Evolutionary conservation across 2,113 vertebrate genomes (phyloP).

Genomic region (Pterocles burchelli): DNA sequence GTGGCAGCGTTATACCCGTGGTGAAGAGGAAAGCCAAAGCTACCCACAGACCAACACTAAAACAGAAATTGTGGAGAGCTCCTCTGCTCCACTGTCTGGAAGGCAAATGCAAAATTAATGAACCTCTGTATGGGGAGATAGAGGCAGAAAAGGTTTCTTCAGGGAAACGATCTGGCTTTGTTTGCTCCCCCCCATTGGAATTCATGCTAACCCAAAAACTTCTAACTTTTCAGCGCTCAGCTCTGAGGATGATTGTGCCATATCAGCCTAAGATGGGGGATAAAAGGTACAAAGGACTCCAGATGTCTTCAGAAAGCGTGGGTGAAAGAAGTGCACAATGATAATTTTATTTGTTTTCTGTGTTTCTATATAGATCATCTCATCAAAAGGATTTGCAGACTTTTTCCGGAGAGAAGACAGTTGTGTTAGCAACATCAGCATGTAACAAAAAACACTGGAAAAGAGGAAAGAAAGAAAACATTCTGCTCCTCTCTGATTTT

Average conservation of each 20-base stretch:
- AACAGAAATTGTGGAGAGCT: background rate
- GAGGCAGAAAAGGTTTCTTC: background rate
- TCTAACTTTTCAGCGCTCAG: background rate
- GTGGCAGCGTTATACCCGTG: background rate
- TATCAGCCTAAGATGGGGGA: background rate
- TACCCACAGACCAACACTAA: background rate
- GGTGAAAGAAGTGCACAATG: background rate
- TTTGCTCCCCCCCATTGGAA: background rate
- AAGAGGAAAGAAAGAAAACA: background rate
- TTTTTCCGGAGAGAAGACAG: background rate
- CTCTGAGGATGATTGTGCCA: background rate
- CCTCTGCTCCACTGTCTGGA: background rate
- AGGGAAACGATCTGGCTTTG: background rate
- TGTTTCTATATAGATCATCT: background rate
- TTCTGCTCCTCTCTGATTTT: background rate
- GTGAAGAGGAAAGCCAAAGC: background rate
- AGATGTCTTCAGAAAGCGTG: background rate
- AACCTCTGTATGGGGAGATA: background rate
- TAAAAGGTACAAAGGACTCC: background rate
- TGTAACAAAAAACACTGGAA: background rate
- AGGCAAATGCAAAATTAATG: conserved; percentile 7
- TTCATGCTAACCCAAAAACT: background rate
- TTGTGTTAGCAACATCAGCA: background rate
- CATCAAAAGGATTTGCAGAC: background rate
- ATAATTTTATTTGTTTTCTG: background rate